Conservation (phyloP, 53 echinoderm and acorn worm genomes). For the Henricia sp. region DNA sequence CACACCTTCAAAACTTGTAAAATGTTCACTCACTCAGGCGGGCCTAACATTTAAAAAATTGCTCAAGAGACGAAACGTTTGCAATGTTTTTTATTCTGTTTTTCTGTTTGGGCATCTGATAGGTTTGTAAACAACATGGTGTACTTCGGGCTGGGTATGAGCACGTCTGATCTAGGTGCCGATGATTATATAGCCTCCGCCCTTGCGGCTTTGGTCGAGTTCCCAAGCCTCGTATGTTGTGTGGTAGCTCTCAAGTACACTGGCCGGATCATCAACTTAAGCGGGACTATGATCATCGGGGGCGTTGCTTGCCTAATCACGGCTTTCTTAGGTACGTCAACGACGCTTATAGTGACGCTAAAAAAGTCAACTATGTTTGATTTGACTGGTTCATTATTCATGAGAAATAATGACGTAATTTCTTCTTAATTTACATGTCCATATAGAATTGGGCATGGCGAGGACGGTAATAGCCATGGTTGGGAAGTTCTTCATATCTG, state of each 20-base stretch:
- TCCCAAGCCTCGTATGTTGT: slow-evolving; percentile 63
- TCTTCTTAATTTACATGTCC: not conserved
- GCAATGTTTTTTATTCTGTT: not conserved
- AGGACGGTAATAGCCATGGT: slow-evolving; percentile 59
- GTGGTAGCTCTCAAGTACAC: slow-evolving; percentile 50
- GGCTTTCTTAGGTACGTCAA: slow-evolving; percentile 56
- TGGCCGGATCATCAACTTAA: slow-evolving; percentile 59
- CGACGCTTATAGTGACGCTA: not conserved
- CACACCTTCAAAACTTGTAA: too few species aligned
- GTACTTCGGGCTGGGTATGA: slow-evolving; percentile 79
- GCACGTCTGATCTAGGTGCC: slow-evolving; percentile 73
- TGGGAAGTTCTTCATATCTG: slow-evolving; percentile 66
- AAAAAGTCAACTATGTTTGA: not conserved
- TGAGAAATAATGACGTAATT: not conserved
- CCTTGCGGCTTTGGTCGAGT: slow-evolving; percentile 69
- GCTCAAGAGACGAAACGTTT: not conserved
- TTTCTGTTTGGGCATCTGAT: not conserved
- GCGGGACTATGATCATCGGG: slow-evolving; percentile 57
- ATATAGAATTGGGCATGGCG: slow-evolving; percentile 24
- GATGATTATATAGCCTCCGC: slow-evolving; percentile 72
- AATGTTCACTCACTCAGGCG: too few species aligned
- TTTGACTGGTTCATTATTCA: not conserved
- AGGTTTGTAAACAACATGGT: slow-evolving; percentile 84
- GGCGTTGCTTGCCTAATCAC: slow-evolving; percentile 70
- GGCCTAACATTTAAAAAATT: too few species aligned